phyloP scores from a whole-genome alignment of 2,888 invertebrate species.

The Aphodius sticticus region DNA sequence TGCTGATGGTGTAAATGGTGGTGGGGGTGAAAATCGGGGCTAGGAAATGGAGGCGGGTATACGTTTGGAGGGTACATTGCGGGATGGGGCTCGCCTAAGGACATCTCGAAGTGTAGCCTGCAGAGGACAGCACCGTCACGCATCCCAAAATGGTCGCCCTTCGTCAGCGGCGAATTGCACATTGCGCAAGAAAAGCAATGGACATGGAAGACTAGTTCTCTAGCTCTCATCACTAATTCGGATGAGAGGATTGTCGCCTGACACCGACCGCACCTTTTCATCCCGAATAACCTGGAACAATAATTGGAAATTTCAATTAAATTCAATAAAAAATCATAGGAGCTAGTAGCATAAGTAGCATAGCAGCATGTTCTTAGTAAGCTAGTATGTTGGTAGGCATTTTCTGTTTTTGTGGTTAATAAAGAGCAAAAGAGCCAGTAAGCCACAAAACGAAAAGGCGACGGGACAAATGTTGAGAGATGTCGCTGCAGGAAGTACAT shows the following conservation, averaged over 20 bases:
- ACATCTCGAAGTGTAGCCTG: conserved; percentile 75
- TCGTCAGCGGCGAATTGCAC: conserved; percentile 85
- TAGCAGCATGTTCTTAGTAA: too few relatives aligned
- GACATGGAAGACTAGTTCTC: conserved; percentile 93
- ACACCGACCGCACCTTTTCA: conserved; percentile 89
- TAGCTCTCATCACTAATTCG: conserved; percentile 94
- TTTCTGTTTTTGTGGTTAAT: too few relatives aligned
- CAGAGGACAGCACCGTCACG: conserved; percentile 89
- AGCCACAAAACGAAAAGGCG: too few relatives aligned
- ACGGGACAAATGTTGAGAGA: too few relatives aligned
- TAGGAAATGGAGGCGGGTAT: conserved; percentile 62
- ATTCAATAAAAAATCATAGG: neutral
- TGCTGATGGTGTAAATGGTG: conserved; percentile 61
- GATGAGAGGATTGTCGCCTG: conserved; percentile 87
- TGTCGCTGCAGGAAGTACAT: too few relatives aligned
- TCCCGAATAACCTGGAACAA: conserved; percentile 84
- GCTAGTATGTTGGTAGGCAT: too few relatives aligned
- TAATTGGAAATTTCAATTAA: conserved; percentile 39
- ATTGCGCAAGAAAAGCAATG: conserved; percentile 93
- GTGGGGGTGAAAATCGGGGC: conserved; percentile 62
- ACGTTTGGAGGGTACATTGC: conserved; percentile 51
- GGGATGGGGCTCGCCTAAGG: conserved; percentile 47
- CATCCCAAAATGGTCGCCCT: conserved; percentile 96
- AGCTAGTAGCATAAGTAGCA: too few relatives aligned
- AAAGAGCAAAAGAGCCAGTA: too few relatives aligned